Base-by-base conservation (phyloP, 2,797 vertebrate genomes). In the Furcifer pardalis region DNA sequence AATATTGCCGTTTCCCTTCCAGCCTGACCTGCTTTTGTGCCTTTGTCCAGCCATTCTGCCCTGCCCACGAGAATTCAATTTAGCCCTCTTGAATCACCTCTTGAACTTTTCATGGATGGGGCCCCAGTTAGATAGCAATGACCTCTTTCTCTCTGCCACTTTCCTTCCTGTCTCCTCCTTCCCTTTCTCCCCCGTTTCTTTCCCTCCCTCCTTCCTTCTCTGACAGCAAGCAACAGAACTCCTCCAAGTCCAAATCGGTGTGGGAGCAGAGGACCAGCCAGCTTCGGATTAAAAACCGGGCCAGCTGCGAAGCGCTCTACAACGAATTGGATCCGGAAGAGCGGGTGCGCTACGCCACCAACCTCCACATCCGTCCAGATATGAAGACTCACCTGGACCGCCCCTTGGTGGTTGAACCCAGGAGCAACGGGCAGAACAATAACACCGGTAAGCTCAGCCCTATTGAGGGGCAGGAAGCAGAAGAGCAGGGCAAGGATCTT, bases 181-280 rank as follows among this genome's bases (percentile, higher is more conserved):
- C 92, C 84, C 76, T 91, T 90, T 85, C 66, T 46, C 32, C 0
- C 4, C 6, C 56, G 46, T 17, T 56, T 40, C 23, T 44, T 15
- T 15, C 89, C 4, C 75, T 32, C 0, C 65, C 5, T 88, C 92
- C 79, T 74, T 89, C 92, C 87, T 68, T 71, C 69, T 56, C 89
- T 89, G 93, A 23, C 88, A 99, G 98, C 95, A 98, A 97, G 94
- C 98, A 99, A 95, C 97, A 98, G 91, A 98, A 96, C 85, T 96
- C 98, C 1, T 89, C 97, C 92, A 98, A 98, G 94, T 95, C 96
- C 0, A 98, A 98, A 94, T 99, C 98, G 0, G 97, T 99, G 30
- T 99, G 98, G 98, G 98, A 99, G 91, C 98, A 99, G 94, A 96
- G 97, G 82, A 97, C 98, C 89, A 97, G 96, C 69, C 97, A 99